Percentiles rank a stretch among this genome's conserved stretches.
Conservation (phyloP, 2,113 vertebrate genomes). For the Brienomyrus longianalis region DNA sequence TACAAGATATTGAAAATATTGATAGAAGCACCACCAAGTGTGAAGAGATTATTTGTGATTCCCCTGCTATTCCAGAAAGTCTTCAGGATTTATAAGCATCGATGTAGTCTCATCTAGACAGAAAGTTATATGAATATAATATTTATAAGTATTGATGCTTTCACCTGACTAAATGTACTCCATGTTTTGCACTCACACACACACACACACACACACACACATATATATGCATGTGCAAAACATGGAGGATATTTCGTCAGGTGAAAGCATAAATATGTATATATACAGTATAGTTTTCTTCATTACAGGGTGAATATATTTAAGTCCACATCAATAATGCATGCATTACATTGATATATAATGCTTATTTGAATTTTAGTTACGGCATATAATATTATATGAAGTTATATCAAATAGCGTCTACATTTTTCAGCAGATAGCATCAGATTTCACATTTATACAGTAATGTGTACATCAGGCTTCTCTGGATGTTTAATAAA, state of each 20-base stretch:
- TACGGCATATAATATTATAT: neutral
- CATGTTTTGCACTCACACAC: neutral
- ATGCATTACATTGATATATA: neutral
- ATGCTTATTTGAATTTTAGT: neutral
- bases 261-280: too few relatives aligned
- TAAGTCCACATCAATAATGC: neutral
- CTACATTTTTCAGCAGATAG: neutral
- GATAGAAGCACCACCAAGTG: neutral
- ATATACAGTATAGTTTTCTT: neutral
- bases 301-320: neutral
- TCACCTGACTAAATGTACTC: neutral
- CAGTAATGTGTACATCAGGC: neutral
- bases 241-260: too few relatives aligned
- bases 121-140: neutral
- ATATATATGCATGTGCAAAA: too few relatives aligned
- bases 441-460: neutral
- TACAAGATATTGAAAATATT: neutral
- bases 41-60: neutral
- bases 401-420: neutral
- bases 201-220: neutral
- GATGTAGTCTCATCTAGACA: neutral
- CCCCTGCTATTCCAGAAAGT: neutral
- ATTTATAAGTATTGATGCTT: conserved; percentile 3
- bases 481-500: neutral
- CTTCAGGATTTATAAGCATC: conserved; percentile 3